Base-by-base conservation (phyloP, 2,113 vertebrate genomes). In the Callaeas wilsoni region DNA sequence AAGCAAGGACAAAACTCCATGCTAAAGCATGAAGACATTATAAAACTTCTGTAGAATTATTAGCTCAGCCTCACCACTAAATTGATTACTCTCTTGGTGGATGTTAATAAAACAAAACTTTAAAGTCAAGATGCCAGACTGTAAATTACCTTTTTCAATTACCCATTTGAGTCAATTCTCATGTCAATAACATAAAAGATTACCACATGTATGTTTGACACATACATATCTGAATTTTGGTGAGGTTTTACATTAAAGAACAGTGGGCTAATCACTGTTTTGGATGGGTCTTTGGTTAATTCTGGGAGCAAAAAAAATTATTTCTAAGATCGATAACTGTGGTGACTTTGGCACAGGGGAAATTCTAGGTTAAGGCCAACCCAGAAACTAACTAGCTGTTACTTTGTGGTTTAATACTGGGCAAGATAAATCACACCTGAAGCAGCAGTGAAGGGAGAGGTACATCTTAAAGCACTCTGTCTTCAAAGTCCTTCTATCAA, bases 61-160 rank as follows among this genome's bases (percentile, higher is more conserved):
- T 98, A 97, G 96, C 93, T 94, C 82, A 94, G 90, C 84, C 95
- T 97, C 90, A 91, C 81, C 92, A 97, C 90, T 93, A 96, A 97
- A 97, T 93, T 97, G 96, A 97, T 98, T 97, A 87, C 47, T 95
- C 94, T 98, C 96, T 92, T 94, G 96, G 95, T 97, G 84, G 75
- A 96, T 95, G 91, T 96, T 97, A 96, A 71, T 96, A 97, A 97
- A 97, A 94, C 89, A 94, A 96, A 95, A 71, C 94, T 97, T 98
- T 98, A 93, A 98, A 97, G 96, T 80, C 67, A 95, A 97, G 97
- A 97, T 97, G 94, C 91, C 89, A 96, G 95, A 97, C 81, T 94
- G 68, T 97, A 98, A 98, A 98, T 97, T 97, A 97, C 94, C 90
- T 97, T 97, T 97, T 87, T 96, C 94, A 93, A 92, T 90, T 95